phyloP scores from a whole-genome alignment of 2,797 vertebrate species.

The Allobates femoralis region DNA sequence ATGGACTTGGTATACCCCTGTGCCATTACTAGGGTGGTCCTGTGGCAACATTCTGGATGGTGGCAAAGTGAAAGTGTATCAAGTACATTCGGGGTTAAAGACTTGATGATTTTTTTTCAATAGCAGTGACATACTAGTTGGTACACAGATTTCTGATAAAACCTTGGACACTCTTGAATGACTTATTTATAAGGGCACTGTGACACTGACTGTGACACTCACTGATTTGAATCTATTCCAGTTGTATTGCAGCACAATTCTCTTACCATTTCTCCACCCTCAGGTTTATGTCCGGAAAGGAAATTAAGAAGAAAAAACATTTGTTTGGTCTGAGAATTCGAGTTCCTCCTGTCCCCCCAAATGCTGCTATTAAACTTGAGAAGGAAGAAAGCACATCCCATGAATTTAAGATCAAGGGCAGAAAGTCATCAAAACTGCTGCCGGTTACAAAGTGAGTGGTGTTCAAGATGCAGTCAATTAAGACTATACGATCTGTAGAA shows the following conservation, averaged over 20 bases:
- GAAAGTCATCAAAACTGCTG: conserved; percentile 88
- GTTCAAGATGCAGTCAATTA: background rate
- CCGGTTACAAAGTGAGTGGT: conserved; percentile 79
- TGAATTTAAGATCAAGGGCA: conserved; percentile 95
- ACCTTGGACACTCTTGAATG: background rate
- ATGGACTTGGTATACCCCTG: too few species aligned
- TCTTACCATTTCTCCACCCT: conserved; percentile 45
- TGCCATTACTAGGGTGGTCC: too few species aligned
- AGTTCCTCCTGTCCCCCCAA: conserved; percentile 91
- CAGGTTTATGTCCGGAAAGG: conserved; percentile 99
- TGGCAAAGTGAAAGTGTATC: too few species aligned
- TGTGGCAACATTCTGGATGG: too few species aligned
- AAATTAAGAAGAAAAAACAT: conserved; percentile 99
- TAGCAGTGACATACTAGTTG: background rate
- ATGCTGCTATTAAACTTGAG: conserved; percentile 83
- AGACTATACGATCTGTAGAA: too few species aligned
- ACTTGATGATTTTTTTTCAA: background rate
- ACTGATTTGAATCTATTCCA: background rate
- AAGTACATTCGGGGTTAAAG: too few species aligned
- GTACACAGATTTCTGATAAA: background rate
- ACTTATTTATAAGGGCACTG: background rate
- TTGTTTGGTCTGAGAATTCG: conserved; percentile 95
- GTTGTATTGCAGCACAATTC: background rate
- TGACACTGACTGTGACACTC: background rate
- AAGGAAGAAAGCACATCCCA: conserved; percentile 89